These are phyloP conservation scores for Phragmatobia fuliginosa DNA, from an alignment of 2,888 invertebrate genomes.

Conservation along the genomic window DNA sequence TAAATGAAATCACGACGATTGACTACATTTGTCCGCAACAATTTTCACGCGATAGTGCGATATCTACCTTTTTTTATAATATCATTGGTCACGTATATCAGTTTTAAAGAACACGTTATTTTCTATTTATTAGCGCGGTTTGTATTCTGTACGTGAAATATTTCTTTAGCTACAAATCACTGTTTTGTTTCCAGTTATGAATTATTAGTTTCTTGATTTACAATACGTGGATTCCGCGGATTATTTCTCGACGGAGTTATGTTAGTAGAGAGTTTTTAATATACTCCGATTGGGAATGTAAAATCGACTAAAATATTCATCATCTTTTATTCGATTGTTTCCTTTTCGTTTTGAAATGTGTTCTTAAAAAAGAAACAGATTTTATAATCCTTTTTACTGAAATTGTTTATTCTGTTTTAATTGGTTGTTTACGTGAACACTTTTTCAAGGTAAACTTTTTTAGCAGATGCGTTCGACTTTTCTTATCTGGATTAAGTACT, in stretches of 20 bases:
- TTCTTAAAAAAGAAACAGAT: too few species aligned
- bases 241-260: background rate
- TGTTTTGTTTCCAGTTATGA: constrained; percentile 1
- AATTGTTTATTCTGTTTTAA: too few species aligned
- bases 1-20: too few species aligned
- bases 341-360: background rate
- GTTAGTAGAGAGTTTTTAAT: background rate
- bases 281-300: background rate
- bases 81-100: too few species aligned
- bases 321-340: background rate
- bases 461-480: too few species aligned
- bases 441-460: too few species aligned
- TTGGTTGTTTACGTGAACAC: too few species aligned
- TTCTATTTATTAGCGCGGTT: constrained; percentile 25
- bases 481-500: too few species aligned
- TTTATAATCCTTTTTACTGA: too few species aligned
- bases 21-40: too few species aligned
- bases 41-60: too few species aligned
- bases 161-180: background rate
- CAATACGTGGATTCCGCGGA: background rate
- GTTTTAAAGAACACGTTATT: constrained; percentile 39
- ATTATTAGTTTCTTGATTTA: constrained; percentile 5
- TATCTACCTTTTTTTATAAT: too few species aligned
- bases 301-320: background rate
- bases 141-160: constrained; percentile 12